Conservation (phyloP, 2,888 invertebrate species). For the Synergus gifuensis region DNA sequence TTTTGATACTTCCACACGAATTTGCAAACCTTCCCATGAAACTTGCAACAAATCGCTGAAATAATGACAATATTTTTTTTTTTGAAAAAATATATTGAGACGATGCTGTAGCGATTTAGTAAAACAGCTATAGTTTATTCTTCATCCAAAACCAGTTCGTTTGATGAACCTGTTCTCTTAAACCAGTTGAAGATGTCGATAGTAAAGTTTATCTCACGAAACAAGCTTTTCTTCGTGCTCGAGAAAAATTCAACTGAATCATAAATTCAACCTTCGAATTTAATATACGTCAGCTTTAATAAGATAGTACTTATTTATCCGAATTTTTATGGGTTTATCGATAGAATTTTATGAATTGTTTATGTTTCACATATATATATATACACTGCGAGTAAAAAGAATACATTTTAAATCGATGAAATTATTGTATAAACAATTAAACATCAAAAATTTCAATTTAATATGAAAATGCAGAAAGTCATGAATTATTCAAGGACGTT, state of each 20-base stretch:
- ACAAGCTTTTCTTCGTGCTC: slow-evolving; percentile 39
- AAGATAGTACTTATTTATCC: slow-evolving; percentile 1
- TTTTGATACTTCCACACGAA: slow-evolving; percentile 38
- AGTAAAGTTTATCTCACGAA: slow-evolving; percentile 35
- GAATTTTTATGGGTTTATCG: not conserved
- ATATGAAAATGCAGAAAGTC: too few relatives aligned
- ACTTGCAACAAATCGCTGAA: slow-evolving; percentile 37
- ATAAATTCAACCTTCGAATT: slow-evolving; percentile 15
- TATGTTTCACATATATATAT: too few relatives aligned
- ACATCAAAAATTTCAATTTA: too few relatives aligned
- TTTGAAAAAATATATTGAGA: slow-evolving; percentile 3
- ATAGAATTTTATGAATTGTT: not conserved
- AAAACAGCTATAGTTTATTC: slow-evolving; percentile 38
- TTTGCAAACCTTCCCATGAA: slow-evolving; percentile 19
- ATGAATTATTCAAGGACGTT: too few relatives aligned
- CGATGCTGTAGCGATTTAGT: slow-evolving; percentile 36
- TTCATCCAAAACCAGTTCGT: slow-evolving; percentile 38
- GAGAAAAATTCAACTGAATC: slow-evolving; percentile 38
- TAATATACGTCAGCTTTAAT: slow-evolving; percentile 11
- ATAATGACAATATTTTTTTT: slow-evolving; percentile 25
- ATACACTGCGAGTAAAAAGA: not conserved
- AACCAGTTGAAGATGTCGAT: slow-evolving; percentile 41
- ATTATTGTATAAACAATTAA: too few relatives aligned
- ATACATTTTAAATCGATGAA: not conserved
- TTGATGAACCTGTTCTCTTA: slow-evolving; percentile 41